Percentiles rank a stretch among this genome's conserved stretches.
Evolutionary conservation across 2,113 vertebrate species (phyloP).

Genomic region (Nanorana parkeri): DNA sequence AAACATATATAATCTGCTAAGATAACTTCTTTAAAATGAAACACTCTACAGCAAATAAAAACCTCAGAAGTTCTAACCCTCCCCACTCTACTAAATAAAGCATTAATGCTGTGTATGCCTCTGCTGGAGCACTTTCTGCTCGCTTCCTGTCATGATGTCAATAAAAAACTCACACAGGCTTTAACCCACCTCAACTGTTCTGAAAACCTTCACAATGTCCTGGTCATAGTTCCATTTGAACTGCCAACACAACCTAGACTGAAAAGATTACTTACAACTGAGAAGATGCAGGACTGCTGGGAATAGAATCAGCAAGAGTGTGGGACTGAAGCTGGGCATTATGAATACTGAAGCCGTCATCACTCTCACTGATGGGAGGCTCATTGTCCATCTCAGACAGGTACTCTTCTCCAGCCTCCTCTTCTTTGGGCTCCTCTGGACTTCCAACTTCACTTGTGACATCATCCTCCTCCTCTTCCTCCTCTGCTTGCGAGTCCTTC

Average conservation of each 20-base stretch:
- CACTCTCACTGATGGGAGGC: conserved; percentile 94
- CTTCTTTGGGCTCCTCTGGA: conserved; percentile 89
- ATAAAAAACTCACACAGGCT: no score
- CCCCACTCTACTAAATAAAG: no score
- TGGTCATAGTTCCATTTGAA: neutral
- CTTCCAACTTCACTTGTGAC: conserved; percentile 92
- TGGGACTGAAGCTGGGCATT: conserved; percentile 92
- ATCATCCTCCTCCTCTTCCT: conserved; percentile 90
- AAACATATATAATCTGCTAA: neutral
- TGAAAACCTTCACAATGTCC: no score
- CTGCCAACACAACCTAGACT: neutral
- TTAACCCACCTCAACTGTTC: no score
- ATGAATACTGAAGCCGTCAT: conserved; percentile 94
- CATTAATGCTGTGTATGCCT: no score
- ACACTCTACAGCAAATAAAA: no score
- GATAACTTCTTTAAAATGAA: neutral
- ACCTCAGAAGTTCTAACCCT: no score
- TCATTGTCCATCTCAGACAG: conserved; percentile 94
- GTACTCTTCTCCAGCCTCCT: conserved; percentile 90
- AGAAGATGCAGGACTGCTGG: conserved; percentile 98
- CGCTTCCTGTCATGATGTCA: no score
- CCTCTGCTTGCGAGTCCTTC: conserved; percentile 89
- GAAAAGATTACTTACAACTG: conserved; percentile 85
- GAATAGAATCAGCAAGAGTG: conserved; percentile 90
- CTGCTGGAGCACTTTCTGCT: no score